These are phyloP conservation scores for Lithodes maja DNA, from an alignment of 2,888 invertebrate genomes.

Conservation along the genomic window DNA sequence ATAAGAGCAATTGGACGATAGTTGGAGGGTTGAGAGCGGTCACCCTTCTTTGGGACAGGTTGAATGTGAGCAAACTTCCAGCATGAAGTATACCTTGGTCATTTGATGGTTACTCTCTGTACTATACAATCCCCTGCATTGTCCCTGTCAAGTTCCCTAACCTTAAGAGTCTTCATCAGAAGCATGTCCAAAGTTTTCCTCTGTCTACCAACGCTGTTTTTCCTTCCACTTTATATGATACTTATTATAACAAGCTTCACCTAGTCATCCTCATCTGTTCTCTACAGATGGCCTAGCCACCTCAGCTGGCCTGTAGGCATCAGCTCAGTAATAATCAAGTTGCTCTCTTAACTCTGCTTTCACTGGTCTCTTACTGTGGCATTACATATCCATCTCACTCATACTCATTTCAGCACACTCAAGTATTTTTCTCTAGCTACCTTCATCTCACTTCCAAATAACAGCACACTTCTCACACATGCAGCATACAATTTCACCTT, in stretches of 20 bases:
- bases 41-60: no score
- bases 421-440: not conserved
- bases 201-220: no score
- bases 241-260: not conserved
- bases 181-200: no score
- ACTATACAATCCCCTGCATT: no score
- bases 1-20: no score
- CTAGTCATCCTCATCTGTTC: not conserved
- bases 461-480: not conserved
- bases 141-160: no score
- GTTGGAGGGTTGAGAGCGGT: no score
- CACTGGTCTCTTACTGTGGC: not conserved
- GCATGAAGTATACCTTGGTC: no score
- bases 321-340: not conserved
- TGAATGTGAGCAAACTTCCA: no score
- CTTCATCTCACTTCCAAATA: not conserved
- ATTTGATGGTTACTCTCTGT: no score
- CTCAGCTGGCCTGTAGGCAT: not conserved
- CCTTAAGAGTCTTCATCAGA: no score
- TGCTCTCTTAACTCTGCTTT: not conserved
- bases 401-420: not conserved
- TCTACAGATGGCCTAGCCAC: not conserved
- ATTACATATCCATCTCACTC: not conserved
- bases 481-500: not conserved
- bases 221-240: no score